Conservation (phyloP, 2,797 vertebrate genomes). For the Rachycentron canadum region DNA sequence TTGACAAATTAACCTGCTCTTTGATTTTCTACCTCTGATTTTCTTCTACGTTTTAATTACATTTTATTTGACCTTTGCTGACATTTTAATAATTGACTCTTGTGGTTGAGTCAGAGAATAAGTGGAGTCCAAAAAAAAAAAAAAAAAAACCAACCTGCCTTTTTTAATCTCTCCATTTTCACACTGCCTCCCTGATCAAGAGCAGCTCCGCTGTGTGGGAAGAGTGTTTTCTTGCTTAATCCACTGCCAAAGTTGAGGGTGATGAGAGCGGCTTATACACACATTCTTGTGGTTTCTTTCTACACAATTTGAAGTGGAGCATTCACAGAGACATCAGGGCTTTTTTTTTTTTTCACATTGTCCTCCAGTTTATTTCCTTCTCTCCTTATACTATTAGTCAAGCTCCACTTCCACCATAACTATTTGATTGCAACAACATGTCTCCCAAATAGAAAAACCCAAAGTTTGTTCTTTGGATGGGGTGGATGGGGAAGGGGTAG, state of each 20-base stretch:
- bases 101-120: background rate
- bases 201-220: conserved; percentile 42
- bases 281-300: conserved; percentile 71
- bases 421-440: conserved; percentile 85
- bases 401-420: conserved; percentile 76
- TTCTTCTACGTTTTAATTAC: background rate
- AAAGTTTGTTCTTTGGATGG: conserved; percentile 59
- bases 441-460: conserved; percentile 63
- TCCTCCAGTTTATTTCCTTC: conserved; percentile 76
- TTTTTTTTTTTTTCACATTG: conserved; percentile 52
- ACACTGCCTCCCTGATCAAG: conserved; percentile 42
- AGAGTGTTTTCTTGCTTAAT: conserved; percentile 45
- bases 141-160: conserved; percentile 9
- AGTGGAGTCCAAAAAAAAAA: background rate
- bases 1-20: background rate
- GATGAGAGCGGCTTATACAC: conserved; percentile 44
- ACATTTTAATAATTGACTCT: background rate
- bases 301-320: conserved; percentile 57
- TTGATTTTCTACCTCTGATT: background rate
- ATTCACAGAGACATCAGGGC: conserved; percentile 52
- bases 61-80: background rate
- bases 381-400: conserved; percentile 82
- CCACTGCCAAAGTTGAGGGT: conserved; percentile 41
- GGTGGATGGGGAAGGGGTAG: no score
- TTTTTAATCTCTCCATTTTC: background rate